These are phyloP conservation scores for Moxostoma hubbsi DNA, from an alignment of 2,797 vertebrate species.

Conservation along the genomic window DNA sequence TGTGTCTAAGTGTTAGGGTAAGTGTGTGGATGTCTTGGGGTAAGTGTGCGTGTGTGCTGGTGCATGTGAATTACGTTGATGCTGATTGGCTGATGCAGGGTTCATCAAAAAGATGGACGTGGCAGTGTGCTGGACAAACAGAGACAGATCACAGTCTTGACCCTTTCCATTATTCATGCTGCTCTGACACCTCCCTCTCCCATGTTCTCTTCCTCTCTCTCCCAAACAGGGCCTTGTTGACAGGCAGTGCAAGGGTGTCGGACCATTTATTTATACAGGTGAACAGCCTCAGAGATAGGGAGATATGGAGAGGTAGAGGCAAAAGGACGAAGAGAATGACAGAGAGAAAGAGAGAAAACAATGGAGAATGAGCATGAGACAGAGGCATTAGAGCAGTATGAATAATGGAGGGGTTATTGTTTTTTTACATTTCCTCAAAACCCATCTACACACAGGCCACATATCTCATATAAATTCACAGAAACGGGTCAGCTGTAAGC, in stretches of 20 bases:
- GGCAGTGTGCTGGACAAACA: constrained; percentile 23
- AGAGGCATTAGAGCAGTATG: constrained; percentile 21
- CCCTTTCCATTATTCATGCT: constrained; percentile 43
- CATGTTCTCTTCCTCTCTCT: not conserved
- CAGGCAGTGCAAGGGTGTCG: constrained; percentile 18
- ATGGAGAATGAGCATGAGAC: constrained; percentile 24
- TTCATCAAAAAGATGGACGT: too few relatives aligned
- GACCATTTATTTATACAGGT: constrained; percentile 44
- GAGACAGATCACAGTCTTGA: constrained; percentile 47
- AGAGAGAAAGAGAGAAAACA: constrained; percentile 16
- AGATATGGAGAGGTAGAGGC: constrained; percentile 24
- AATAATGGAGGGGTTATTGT: constrained; percentile 46
- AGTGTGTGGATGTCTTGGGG: not conserved
- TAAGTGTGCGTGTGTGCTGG: constrained; percentile 7
- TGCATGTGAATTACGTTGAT: constrained; percentile 11
- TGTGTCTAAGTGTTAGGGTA: not conserved
- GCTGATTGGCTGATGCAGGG: constrained; percentile 28
- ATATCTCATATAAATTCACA: constrained; percentile 43
- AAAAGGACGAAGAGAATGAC: constrained; percentile 23
- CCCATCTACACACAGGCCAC: constrained; percentile 40
- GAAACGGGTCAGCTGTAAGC: constrained; percentile 4
- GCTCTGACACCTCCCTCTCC: constrained; percentile 35
- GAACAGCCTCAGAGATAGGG: constrained; percentile 3
- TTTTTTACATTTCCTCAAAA: constrained; percentile 41
- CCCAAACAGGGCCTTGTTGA: constrained; percentile 19